These are phyloP conservation scores for Galerucella calmariensis DNA, from an alignment of 2,888 invertebrate genomes.

Conservation along the genomic window DNA sequence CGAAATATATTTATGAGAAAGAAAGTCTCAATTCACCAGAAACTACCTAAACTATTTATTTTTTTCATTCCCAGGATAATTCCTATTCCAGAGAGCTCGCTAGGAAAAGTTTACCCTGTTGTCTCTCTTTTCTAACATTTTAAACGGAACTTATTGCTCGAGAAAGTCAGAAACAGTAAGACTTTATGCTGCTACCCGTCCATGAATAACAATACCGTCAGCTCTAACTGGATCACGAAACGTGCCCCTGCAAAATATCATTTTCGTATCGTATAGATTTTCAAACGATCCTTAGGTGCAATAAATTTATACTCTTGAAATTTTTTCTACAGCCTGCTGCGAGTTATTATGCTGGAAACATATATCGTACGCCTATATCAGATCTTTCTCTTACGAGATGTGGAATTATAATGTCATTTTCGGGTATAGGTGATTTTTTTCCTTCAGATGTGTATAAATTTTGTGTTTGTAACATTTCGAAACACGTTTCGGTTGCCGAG, in stretches of 20 bases:
- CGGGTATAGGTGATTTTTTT: conserved; percentile 28
- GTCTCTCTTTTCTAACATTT: conserved; percentile 35
- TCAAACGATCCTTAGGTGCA: conserved; percentile 37
- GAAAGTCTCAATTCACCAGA: conserved; percentile 9
- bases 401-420: conserved; percentile 39
- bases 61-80: conserved; percentile 2
- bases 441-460: conserved; percentile 26
- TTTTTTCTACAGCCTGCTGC: conserved; percentile 15
- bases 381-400: conserved; percentile 35
- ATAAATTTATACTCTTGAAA: conserved; percentile 37
- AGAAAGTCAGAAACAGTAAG: conserved; percentile 42
- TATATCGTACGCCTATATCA: conserved; percentile 28
- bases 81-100: conserved; percentile 19
- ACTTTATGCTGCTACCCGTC: conserved; percentile 47
- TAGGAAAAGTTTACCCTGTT: conserved; percentile 17
- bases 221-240: conserved; percentile 41
- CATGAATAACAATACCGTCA: conserved; percentile 51
- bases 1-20: conserved; percentile 5
- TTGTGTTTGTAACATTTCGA: conserved; percentile 26
- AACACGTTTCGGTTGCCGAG: conserved; percentile 9
- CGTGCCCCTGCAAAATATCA: conserved; percentile 50
- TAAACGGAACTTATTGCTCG: conserved; percentile 43
- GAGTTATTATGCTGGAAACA: conserved; percentile 32
- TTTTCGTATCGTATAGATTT: conserved; percentile 41
- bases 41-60: conserved; percentile 16